Evolutionary conservation across 2,113 vertebrate genomes (phyloP).

Genomic region (Reinhardtius hippoglossoides): DNA sequence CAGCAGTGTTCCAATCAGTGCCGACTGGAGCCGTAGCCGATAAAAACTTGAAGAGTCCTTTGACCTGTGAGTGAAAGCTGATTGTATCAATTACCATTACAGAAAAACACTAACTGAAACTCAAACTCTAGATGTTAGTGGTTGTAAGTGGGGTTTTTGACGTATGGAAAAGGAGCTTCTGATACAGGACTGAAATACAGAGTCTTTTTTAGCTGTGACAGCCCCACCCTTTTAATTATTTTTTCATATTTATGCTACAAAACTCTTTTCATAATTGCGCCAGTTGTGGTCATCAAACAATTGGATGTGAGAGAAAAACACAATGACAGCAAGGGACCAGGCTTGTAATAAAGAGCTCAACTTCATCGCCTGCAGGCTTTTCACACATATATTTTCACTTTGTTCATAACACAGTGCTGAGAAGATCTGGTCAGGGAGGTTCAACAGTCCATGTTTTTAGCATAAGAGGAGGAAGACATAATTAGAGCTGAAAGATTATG

Average conservation of each 20-base stretch:
- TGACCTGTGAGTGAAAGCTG: no score
- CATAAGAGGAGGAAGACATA: conserved; percentile 14
- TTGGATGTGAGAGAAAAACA: conserved; percentile 3
- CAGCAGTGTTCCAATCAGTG: not conserved
- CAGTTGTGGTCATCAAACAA: conserved; percentile 20
- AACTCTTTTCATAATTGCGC: conserved; percentile 39
- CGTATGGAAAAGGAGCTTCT: no score
- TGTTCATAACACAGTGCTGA: not conserved
- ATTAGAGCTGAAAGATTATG: conserved; percentile 66
- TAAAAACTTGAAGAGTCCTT: no score
- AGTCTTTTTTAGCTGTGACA: not conserved
- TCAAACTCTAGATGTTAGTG: not conserved
- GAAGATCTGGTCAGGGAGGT: not conserved
- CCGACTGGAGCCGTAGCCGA: no score
- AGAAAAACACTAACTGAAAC: no score
- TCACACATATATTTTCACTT: not conserved
- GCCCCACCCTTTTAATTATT: conserved; percentile 3
- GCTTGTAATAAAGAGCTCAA: conserved; percentile 16
- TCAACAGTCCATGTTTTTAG: conserved; percentile 7
- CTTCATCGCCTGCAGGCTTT: not conserved
- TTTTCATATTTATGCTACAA: not conserved
- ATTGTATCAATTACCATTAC: no score
- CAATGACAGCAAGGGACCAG: conserved; percentile 1
- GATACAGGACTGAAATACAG: not conserved
- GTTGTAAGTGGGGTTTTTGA: no score